phyloP scores from a whole-genome alignment of 2,797 vertebrate genomes.

The Hoplostethus mediterraneus region DNA sequence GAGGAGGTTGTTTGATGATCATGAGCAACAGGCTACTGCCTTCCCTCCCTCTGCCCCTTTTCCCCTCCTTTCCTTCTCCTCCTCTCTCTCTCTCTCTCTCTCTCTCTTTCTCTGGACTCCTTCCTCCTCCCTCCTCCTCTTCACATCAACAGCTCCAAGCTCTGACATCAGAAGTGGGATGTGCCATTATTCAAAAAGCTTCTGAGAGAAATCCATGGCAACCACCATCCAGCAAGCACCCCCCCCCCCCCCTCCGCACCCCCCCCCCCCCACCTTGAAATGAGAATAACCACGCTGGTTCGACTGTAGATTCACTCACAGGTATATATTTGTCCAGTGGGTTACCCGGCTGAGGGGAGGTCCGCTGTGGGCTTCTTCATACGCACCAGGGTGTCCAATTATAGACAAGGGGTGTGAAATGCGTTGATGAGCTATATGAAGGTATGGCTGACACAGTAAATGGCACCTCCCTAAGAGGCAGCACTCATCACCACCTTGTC shows the following conservation, averaged over 20 bases:
- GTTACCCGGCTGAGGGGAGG: constrained; percentile 37
- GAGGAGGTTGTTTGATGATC: constrained; percentile 75
- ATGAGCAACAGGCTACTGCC: constrained; percentile 85
- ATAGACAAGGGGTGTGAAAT: constrained; percentile 70
- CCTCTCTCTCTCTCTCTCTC: constrained; percentile 9
- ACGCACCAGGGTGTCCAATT: constrained; percentile 67
- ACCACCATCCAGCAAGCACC: constrained; percentile 66
- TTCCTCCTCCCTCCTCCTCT: constrained; percentile 34
- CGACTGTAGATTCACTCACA: constrained; percentile 59
- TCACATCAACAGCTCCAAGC: constrained; percentile 61
- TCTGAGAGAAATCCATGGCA: constrained; percentile 88
- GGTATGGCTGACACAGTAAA: constrained; percentile 32
- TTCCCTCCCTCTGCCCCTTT: constrained; percentile 27
- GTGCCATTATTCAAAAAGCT: constrained; percentile 82
- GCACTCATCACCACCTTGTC: neutral
- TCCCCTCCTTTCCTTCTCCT: constrained; percentile 22
- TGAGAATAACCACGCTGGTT: constrained; percentile 68
- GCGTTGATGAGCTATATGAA: constrained; percentile 55
- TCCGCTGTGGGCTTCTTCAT: constrained; percentile 37
- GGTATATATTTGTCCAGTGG: constrained; percentile 57
- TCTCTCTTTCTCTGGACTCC: constrained; percentile 41
- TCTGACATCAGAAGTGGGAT: constrained; percentile 88
- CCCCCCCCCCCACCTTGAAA: constrained; percentile 61
- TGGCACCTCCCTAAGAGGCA: neutral
- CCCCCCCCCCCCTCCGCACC: constrained; percentile 12